Evolutionary conservation across 2,888 invertebrate species (phyloP), one percentile per base, ranked within the genome.

Genomic region (Ganaspis brasiliensis): DNA sequence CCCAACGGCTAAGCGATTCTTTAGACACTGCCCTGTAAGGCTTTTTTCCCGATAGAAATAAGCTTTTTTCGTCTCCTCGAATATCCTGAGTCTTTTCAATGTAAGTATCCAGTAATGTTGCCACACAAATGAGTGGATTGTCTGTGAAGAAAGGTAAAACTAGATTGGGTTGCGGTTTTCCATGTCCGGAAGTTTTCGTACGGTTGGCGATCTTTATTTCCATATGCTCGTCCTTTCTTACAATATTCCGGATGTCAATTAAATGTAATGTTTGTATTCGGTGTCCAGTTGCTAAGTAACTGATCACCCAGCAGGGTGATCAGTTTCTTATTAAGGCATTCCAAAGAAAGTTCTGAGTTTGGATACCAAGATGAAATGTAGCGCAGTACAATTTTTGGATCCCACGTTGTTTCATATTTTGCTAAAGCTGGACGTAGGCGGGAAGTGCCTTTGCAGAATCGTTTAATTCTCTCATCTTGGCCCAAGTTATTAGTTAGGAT

Each of bases 371-470:
- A 35, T 52, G 57, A 52, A 9, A 82, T 21, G 61, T 75, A 79
- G 1, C 77, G 52, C n/a, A 84, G 52, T 21, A 84, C 83, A 5
- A 72, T 71, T 19, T 55, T 57, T 1, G 82, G 82, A 67, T 86
- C 82, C 83, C 40, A 40, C 4, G 40, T 40, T 8, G 40, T 5
- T 12, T 40, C 40, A 12, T 40, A 40, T 10, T 40, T 83, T 1
- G 82, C 79, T 24, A 19, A 72, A n/a, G 81, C 21, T 2, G 81
- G 84, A 75, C 80, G 80, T n/a, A 78, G 52, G n/a, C 79, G 83
- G 19, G 63, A 75, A 19, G 81, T 78, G 0, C 83, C 83, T 74
- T 82, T 83, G 14, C 83, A 74, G 72, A 84, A 83, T 59, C 82
- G 52, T 63, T 77, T 83, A 2, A 85, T 72, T 26, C 59, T 37